Evolutionary conservation across 2,797 vertebrate genomes (phyloP).

Genomic region (Sphenodon punctatus): DNA sequence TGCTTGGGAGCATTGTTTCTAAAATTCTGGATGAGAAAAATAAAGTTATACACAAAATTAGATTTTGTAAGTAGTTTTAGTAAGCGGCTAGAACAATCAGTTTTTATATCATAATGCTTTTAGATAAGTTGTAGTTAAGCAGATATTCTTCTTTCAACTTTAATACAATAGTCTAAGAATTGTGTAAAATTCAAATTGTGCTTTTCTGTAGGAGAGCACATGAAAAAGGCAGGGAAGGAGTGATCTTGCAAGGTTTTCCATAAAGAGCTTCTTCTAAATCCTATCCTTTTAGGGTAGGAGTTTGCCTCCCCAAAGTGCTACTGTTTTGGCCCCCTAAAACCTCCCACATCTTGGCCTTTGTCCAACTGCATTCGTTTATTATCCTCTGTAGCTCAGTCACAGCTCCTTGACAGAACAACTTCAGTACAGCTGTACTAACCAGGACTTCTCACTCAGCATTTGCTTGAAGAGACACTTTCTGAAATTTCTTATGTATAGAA

Average conservation of each 20-base stretch:
- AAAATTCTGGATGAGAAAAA: slow-evolving; percentile 4
- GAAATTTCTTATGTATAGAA: neutral
- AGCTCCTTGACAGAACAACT: neutral
- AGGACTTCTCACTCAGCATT: neutral
- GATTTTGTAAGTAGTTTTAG: neutral
- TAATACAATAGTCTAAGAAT: neutral
- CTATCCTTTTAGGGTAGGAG: neutral
- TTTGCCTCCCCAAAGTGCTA: neutral
- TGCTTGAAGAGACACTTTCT: neutral
- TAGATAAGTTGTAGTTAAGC: neutral
- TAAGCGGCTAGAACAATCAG: neutral
- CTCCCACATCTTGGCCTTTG: neutral
- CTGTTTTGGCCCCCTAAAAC: neutral
- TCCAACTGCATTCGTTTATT: neutral
- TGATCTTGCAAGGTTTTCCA: neutral
- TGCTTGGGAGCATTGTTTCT: neutral
- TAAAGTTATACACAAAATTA: neutral
- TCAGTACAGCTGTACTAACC: neutral
- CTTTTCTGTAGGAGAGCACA: neutral
- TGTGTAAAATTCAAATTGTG: neutral
- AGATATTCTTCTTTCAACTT: neutral
- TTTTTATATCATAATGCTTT: neutral
- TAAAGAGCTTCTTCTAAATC: neutral
- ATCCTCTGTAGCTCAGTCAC: neutral
- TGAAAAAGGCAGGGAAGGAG: neutral